phyloP scores from a whole-genome alignment of 2,113 vertebrate genomes.

The Rhinolophus ferrumequinum region DNA sequence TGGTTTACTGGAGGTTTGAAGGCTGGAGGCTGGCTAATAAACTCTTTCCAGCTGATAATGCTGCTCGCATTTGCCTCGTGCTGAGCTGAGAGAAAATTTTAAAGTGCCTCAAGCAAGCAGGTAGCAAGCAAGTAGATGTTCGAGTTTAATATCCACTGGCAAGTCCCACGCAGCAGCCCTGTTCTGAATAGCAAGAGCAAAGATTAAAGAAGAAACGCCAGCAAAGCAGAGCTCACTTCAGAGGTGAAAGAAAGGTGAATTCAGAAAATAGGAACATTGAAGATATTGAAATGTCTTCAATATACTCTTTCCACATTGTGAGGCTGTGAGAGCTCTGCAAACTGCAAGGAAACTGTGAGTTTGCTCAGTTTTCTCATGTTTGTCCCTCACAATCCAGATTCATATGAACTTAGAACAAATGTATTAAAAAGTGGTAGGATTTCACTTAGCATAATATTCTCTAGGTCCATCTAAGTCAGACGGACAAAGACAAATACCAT shows the following conservation, averaged over 20 bases:
- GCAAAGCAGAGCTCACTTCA: neutral
- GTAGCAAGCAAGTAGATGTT: constrained; percentile 12
- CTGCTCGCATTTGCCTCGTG: neutral
- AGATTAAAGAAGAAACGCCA: neutral
- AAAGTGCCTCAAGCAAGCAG: constrained; percentile 25
- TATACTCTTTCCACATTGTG: neutral
- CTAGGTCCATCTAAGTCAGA: no score
- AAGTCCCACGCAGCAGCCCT: neutral
- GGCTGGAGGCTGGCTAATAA: neutral
- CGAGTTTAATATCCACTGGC: neutral
- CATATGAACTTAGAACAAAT: neutral
- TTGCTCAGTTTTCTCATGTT: neutral
- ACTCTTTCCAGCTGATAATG: neutral
- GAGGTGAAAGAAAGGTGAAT: neutral
- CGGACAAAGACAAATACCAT: no score
- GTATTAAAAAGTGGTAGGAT: neutral
- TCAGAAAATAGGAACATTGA: neutral
- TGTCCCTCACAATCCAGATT: neutral
- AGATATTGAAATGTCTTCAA: neutral
- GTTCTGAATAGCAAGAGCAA: neutral
- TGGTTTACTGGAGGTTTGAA: neutral
- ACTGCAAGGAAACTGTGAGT: neutral
- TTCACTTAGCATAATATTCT: neutral
- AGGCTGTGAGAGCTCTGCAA: neutral
- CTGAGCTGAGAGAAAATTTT: constrained; percentile 16